phyloP scores from a whole-genome alignment of 2,797 vertebrate genomes.

The Sebastes jordani region DNA sequence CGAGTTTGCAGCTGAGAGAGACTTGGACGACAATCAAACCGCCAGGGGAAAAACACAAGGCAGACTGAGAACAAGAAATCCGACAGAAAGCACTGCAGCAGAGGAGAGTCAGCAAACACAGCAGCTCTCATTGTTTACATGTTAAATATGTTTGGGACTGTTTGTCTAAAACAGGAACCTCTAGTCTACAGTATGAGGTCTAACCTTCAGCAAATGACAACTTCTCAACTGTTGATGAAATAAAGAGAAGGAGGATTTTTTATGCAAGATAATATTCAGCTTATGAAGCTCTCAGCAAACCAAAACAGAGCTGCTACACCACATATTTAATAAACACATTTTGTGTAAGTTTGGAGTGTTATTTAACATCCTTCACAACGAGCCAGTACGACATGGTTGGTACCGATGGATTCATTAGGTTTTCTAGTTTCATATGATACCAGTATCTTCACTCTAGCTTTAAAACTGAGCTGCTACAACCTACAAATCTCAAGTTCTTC shows the following conservation, averaged over 20 bases:
- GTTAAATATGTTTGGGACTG: background rate
- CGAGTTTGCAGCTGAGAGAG: constrained; percentile 44
- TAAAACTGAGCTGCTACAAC: too few relatives aligned
- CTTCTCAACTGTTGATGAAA: too few relatives aligned
- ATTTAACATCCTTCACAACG: too few relatives aligned
- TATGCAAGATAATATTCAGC: background rate
- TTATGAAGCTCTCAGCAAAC: too few relatives aligned
- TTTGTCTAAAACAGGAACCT: background rate
- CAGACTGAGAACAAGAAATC: background rate
- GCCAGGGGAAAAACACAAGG: constrained; percentile 5
- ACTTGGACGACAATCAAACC: constrained; percentile 40
- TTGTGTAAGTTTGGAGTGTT: too few relatives aligned
- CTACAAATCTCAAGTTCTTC: background rate
- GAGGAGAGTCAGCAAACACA: background rate
- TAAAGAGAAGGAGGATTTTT: background rate
- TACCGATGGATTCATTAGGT: too few relatives aligned
- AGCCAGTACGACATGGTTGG: too few relatives aligned
- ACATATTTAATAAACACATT: background rate
- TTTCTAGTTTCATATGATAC: too few relatives aligned
- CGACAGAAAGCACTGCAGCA: background rate
- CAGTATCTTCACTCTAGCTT: rapidly evolving
- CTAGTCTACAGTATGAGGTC: background rate
- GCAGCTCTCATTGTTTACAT: background rate
- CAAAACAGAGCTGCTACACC: background rate
- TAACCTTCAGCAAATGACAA: background rate